Conservation (phyloP, 2,797 vertebrate species). For the Odontamblyopus lacepedii region DNA sequence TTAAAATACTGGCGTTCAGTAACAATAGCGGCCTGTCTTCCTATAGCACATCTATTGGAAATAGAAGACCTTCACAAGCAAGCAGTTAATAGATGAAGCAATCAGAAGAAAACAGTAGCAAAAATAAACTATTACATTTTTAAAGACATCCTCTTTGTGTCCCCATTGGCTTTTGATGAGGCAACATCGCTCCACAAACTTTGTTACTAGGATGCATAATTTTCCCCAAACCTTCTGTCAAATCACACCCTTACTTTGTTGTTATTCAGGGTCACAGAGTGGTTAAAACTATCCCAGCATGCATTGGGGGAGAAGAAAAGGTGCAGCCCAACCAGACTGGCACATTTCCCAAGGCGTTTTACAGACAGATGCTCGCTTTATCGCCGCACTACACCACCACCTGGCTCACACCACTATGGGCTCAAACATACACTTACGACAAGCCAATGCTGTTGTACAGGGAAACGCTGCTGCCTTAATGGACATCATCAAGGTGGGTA, state of each 20-base stretch:
- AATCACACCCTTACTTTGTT: slow-evolving; percentile 15
- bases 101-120: too few species aligned
- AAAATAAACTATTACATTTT: not conserved
- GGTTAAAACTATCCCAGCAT: slow-evolving; percentile 29
- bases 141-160: not conserved
- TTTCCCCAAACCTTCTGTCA: slow-evolving; percentile 10
- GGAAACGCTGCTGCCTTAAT: not conserved
- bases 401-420: slow-evolving; percentile 16
- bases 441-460: slow-evolving; percentile 7
- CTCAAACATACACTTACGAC: slow-evolving; percentile 13
- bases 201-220: not conserved
- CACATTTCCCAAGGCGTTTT: slow-evolving; percentile 29
- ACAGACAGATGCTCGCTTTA: slow-evolving; percentile 37
- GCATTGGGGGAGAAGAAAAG: slow-evolving; percentile 2
- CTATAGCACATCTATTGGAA: too few species aligned
- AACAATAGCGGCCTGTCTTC: too few species aligned
- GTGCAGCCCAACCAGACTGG: slow-evolving; percentile 16
- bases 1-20: too few species aligned
- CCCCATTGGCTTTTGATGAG: not conserved
- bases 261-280: slow-evolving; percentile 18
- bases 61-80: too few species aligned
- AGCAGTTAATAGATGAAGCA: too few species aligned
- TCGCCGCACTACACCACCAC: slow-evolving; percentile 22
- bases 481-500: slow-evolving; percentile 4
- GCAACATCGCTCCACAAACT: not conserved